Evolutionary conservation across 1,140 invertebrate species (phyloP), one percentile per base, ranked within the genome.

Genomic region (Monomorium pharaonis): DNA sequence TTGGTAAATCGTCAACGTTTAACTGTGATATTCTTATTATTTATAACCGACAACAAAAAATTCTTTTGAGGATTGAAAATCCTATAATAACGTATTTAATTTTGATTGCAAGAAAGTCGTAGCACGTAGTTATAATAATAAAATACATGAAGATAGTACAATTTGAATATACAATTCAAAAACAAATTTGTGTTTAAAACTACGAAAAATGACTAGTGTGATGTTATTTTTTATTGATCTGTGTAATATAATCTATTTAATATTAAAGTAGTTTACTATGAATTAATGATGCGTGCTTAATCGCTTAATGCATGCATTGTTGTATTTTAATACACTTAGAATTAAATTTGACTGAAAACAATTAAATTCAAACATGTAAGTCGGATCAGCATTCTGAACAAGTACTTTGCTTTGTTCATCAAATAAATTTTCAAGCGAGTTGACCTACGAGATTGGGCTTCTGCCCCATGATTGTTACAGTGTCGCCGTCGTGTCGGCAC

Each of bases 381-480:
- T 84, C 67, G 27, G 65, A 42, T 44, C 63, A 60, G 30, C n/a
- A 77, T 72, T 42, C 18, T 30, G 16, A 18, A 14, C n/a, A 54
- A 63, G 21, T 81, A 88, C 44, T 81, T 80, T 74, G 56, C 67
- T 54, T 24, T 49, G 51, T 27, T 44, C n/a, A 74, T 86, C 60
- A 62, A 86, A 88, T 51, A 33, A 77, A 88, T 86, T 86, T 88
- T 51, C 84, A 62, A 76, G 60, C 56, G 69, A 88, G 24, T 88
- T 89, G 76, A 89, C 83, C 84, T 60, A 62, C 72, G n/a, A 70
- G 72, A 86, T 84, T 86, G 70, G 85, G 78, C 84, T 86, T 62
- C 56, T 85, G 75, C 86, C 49, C 75, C 85, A 84, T 63, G 60
- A 86, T 88, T 76, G 87, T 24, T 44, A 51, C 70, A 44, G 21